Evolutionary conservation across 2,113 vertebrate genomes (phyloP).

Genomic region (Phainopepla nitens): DNA sequence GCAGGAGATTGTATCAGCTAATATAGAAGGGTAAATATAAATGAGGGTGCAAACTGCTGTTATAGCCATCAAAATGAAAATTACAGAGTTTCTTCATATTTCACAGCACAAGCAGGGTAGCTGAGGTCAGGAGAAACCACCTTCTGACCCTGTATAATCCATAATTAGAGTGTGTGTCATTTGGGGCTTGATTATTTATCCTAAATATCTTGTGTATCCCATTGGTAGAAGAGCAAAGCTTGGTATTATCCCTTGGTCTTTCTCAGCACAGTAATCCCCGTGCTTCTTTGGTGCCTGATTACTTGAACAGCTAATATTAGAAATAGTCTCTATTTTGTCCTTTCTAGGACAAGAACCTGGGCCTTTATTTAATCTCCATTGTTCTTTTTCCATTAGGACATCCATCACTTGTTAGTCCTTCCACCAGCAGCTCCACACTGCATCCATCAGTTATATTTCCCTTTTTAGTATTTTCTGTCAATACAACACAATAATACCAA

Average conservation of each 20-base stretch:
- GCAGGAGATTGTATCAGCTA: neutral
- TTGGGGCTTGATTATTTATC: neutral
- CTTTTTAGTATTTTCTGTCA: neutral
- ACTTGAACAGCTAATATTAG: neutral
- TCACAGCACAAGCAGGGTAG: neutral
- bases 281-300: neutral
- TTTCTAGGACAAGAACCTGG: neutral
- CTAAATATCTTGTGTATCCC: neutral
- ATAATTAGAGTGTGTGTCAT: neutral
- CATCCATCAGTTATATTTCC: neutral
- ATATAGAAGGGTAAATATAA: neutral
- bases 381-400: neutral
- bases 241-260: neutral
- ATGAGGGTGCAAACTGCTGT: neutral
- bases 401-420: neutral
- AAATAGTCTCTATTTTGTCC: neutral
- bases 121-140: neutral
- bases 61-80: neutral
- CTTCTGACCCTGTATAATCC: neutral
- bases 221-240: neutral
- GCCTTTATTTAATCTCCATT: neutral
- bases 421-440: neutral
- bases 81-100: neutral
- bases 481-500: neutral
- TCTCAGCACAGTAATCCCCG: neutral